Evolutionary conservation across 2,888 invertebrate species (phyloP), one percentile per base, ranked within the genome.

Genomic region (Lepidocyrtinus sp.): DNA sequence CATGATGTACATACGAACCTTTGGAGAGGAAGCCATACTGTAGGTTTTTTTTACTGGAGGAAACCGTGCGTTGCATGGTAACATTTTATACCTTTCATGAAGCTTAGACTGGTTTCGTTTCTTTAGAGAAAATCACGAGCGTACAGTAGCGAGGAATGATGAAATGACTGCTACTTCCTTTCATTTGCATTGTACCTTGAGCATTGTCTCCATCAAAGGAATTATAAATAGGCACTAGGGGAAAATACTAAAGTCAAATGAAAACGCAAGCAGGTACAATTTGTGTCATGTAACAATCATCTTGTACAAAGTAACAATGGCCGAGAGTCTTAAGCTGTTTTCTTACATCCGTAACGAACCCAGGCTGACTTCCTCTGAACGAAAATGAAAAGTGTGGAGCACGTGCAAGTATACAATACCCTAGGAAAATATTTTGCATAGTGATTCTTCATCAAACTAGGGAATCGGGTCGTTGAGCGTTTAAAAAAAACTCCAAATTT

Each of bases 91-190:
- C n/a, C n/a, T n/a, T n/a, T n/a, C n/a, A n/a, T n/a, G n/a, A n/a
- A n/a, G n/a, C n/a, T n/a, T n/a, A n/a, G n/a, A n/a, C n/a, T n/a
- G n/a, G n/a, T n/a, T n/a, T n/a, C n/a, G n/a, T n/a, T 63, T 63
- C 63, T 25, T 63, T 63, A 63, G 0, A 63, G 24, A 17, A 15
- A 17, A 15, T 64, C 9, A 64, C 36, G 36, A 65, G 46, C 36
- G 5, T 21, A 65, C 22, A 36, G 12, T 36, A 36, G 36, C 5
- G 36, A 36, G 36, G 12, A 36, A 36, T 36, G 5, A 12, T 36
- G 36, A 36, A 36, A 74, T 79, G 79, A 79, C 64, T 79, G 79
- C 79, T 69, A 68, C 72, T 79, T 79, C 79, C 79, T 79, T 64
- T 74, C 79, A 7, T 73, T 78, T 50, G 25, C 72, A 65, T 70